phyloP scores from a whole-genome alignment of 2,888 invertebrate genomes.

The Uloborus plumipes region DNA sequence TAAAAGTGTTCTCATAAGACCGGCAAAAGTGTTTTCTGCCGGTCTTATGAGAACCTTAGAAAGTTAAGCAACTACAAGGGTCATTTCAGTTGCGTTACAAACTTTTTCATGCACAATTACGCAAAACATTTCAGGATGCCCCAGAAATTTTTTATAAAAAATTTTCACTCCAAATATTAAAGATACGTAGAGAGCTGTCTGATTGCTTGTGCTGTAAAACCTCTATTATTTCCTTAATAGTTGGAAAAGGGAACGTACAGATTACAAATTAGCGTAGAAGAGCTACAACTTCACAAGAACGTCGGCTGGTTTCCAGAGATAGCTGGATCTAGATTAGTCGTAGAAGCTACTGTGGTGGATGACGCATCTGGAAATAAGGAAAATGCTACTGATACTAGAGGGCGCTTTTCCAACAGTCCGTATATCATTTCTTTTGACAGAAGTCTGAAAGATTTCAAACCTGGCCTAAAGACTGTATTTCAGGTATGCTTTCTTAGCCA shows the following conservation, averaged over 20 bases:
- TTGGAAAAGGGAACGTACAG: constrained; percentile 14
- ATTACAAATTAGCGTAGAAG: constrained; percentile 6
- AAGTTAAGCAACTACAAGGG: too few relatives aligned
- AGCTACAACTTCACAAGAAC: constrained; percentile 28
- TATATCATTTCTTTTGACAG: constrained; percentile 56
- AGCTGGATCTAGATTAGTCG: constrained; percentile 46
- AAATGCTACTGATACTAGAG: constrained; percentile 24
- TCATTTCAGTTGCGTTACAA: too few relatives aligned
- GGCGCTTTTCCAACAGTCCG: constrained; percentile 50
- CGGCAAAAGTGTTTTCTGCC: too few relatives aligned
- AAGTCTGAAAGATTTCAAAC: constrained; percentile 57
- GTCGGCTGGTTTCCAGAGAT: constrained; percentile 60
- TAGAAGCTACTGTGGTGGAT: constrained; percentile 66
- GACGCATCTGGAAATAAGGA: constrained; percentile 62
- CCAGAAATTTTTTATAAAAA: too few relatives aligned
- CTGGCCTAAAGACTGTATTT: constrained; percentile 57
- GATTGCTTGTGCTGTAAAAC: background rate
- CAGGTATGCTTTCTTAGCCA: constrained; percentile 12
- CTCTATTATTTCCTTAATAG: constrained; percentile 4
- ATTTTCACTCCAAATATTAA: too few relatives aligned
- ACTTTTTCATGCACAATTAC: too few relatives aligned
- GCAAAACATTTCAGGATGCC: too few relatives aligned
- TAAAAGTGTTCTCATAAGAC: too few relatives aligned
- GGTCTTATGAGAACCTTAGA: too few relatives aligned
- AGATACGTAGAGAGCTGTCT: too few relatives aligned